Evolutionary conservation across 2,888 invertebrate genomes (phyloP), one percentile per base, ranked within the genome.

Genomic region (Steinernema carpocapsae): DNA sequence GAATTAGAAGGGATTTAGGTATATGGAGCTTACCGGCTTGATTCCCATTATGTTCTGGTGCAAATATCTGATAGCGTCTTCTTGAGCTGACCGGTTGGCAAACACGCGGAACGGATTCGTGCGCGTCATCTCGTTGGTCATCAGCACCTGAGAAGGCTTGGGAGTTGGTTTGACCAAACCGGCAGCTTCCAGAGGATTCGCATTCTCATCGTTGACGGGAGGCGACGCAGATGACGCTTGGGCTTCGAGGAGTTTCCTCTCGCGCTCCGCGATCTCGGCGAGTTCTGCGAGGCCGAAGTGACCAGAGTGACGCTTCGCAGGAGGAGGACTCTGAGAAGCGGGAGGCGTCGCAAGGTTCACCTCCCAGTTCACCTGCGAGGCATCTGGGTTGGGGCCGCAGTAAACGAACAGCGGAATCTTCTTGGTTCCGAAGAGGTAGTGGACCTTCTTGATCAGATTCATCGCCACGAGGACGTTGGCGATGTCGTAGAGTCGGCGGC

Each of bases 401-500:
- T 87, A 87, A n/a, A 84, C 82, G 78, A 87, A 87, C 3, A 87
- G 82, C n/a, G 87, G 87, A 51, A 87, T 87, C 74, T 87, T 87
- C 79, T 87, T 87, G 29, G 87, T 87, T 29, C 87, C 87, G 72
- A 87, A 87, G 10, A 86, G 80, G 72, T 86, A 86, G 78, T 89
- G 89, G 76, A 92, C 91, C 88, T 92, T 92, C 86, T 91, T 91
- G 85, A 93, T 92, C 80, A 93, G 90, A 82, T 91, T 91, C 87
- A 93, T 91, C 77, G 92, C 92, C 80, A 92, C 92, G 83, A 93
- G 90, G 80, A 93, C 92, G 88, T 93, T 93, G 76, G 93, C 92
- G 83, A 93, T 92, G 88, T 93, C 93, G 88, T 93, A 93, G 42
- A 93, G 90, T 79, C 93, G 90, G 76, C 93, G 90, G 76, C 87